phyloP scores from a whole-genome alignment of 1,140 invertebrate genomes.

The Nasonia giraulti region DNA sequence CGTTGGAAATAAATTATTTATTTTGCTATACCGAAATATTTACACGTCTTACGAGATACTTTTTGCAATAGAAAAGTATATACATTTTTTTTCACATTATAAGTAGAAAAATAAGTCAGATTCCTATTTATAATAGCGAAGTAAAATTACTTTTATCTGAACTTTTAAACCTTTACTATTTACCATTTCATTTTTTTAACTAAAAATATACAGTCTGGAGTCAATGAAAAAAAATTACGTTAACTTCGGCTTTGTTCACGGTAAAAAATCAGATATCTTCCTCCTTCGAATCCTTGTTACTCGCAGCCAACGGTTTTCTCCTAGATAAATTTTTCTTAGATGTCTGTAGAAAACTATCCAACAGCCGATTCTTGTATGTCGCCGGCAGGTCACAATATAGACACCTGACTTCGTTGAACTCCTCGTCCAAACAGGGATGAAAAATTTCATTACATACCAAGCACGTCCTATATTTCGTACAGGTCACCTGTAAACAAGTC shows the following conservation, averaged over 20 bases:
- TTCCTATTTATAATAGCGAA: background rate
- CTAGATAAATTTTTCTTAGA: constrained; percentile 64
- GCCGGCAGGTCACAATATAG: constrained; percentile 67
- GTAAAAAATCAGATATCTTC: constrained; percentile 7
- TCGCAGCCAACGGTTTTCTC: background rate
- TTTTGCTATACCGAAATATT: background rate
- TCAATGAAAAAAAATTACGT: too few species aligned
- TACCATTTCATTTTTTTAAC: too few species aligned
- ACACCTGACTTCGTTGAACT: constrained; percentile 62
- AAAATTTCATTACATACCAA: constrained; percentile 66
- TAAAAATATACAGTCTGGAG: too few species aligned
- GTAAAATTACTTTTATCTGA: background rate
- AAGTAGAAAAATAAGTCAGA: background rate
- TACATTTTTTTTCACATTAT: background rate
- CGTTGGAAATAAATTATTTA: background rate
- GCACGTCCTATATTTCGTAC: constrained; percentile 62
- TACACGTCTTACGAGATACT: background rate
- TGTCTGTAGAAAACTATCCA: constrained; percentile 40
- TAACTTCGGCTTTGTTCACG: background rate
- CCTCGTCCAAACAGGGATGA: constrained; percentile 64
- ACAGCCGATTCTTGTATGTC: constrained; percentile 58
- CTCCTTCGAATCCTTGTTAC: constrained; percentile 27
- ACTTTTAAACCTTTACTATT: too few species aligned
- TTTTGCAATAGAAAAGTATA: background rate
- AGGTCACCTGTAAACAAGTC: constrained; percentile 67